A percentile compares a stretch with the other conserved stretches of the same genome.
phyloP scores from a whole-genome alignment of 2,113 vertebrate species.

The Carassius auratus region DNA sequence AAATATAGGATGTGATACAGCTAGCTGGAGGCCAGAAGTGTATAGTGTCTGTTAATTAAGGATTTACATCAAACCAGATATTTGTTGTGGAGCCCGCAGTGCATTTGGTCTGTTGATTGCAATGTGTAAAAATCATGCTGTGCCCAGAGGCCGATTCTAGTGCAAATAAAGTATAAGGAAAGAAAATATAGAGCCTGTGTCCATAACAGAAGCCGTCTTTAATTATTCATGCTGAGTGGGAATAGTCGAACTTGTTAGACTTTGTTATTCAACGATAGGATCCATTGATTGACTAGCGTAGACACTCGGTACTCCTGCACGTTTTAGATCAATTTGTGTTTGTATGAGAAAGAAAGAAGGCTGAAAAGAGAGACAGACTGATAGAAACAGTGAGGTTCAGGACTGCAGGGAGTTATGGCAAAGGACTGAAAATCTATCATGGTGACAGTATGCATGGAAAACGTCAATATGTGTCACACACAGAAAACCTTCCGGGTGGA shows the following conservation, averaged over 20 bases:
- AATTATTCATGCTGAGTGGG: constrained; percentile 54
- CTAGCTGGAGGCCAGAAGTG: constrained; percentile 30
- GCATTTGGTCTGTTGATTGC: not conserved
- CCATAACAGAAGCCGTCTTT: constrained; percentile 1
- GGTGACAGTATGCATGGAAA: constrained; percentile 41
- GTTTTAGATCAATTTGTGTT: constrained; percentile 42
- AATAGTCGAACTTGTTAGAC: constrained; percentile 40
- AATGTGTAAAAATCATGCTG: not conserved
- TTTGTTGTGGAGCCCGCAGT: constrained; percentile 12
- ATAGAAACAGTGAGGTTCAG: constrained; percentile 29
- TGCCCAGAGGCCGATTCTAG: not conserved
- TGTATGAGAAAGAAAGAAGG: not conserved
- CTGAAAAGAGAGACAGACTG: constrained; percentile 20
- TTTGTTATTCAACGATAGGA: constrained; percentile 53
- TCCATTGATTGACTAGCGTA: constrained; percentile 47
- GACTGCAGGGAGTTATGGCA: constrained; percentile 45
- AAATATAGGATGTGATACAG: constrained; percentile 2
- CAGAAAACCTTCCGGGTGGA: constrained; percentile 47
- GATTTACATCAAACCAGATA: constrained; percentile 24
- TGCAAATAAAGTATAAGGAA: too few species aligned
- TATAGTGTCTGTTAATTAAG: constrained; percentile 24
- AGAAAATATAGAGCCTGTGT: constrained; percentile 9
- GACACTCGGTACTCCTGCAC: constrained; percentile 29
- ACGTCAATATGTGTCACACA: constrained; percentile 51
- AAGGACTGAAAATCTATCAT: constrained; percentile 57